Evolutionary conservation across 2,888 invertebrate species (phyloP), one percentile per base, ranked within the genome.

Genomic region (Parelbella ahira): DNA sequence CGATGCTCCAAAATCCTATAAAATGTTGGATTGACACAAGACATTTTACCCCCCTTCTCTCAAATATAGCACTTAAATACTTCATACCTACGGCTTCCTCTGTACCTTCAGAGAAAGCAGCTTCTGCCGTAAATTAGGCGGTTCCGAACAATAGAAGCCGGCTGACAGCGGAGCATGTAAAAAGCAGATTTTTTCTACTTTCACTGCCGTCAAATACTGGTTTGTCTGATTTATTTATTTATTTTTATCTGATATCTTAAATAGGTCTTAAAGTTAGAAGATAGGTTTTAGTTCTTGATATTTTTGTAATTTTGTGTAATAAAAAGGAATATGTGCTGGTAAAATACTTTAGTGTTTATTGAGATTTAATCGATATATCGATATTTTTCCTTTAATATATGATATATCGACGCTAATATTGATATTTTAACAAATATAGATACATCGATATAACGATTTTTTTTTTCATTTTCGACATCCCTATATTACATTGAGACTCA

Each of bases 61-160:
- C 59, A 3, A 43, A 60, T 18, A 53, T 60, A 33, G 58, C 58
- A 43, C 39, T 58, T 33, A 44, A 49, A 33, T 53, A 53, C 38
- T 47, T 50, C 28, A 48, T 39, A 44, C 38, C 54, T 7, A 23
- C 50, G 15, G 51, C 51, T 11, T 52, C 56, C 32, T 55, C 55
- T 10, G 55, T 57, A 20, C 45, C 56, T 24, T 59, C 55, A 38
- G 54, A 56, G 39, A 54, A 49, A 43, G 50, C 52, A 23, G 54
- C 52, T 27, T 54, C 49, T 44, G 44, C 48, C 8, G 48, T 51
- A 19, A 30, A 32, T 15, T 23, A 15, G 24, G 30, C 30, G 25
- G 24, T 39, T 30, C 39, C 46, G 24, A 42, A 49, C 20, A 49
- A 45, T 25, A 49, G 45, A 30, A 51, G 48, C 27, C 37, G 49